Conservation (phyloP, 23 tunicate species). For the Trididemnum clinides region DNA sequence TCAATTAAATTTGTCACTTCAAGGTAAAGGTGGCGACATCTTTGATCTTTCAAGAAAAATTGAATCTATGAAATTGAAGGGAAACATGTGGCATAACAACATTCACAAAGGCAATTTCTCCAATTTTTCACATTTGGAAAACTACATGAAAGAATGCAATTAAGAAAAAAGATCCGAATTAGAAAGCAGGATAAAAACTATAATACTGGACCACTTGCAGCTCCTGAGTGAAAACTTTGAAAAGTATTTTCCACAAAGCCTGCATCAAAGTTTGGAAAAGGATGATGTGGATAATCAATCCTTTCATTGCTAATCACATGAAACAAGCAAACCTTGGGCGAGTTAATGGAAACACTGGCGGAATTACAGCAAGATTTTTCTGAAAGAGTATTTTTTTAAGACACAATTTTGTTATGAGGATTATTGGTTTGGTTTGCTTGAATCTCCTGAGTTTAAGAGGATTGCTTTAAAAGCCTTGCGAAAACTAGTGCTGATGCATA, state of each 20-base stretch:
- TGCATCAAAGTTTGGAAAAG: conserved; percentile 45
- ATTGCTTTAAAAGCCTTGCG: conserved; percentile 49
- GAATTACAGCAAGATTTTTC: conserved; percentile 40
- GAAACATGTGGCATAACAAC: neutral
- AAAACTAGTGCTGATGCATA: conserved; percentile 41
- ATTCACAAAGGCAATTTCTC: conserved; percentile 19
- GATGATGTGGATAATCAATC: conserved; percentile 44
- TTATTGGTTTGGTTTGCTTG: conserved; percentile 38
- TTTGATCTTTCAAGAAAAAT: conserved; percentile 32
- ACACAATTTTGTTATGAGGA: conserved; percentile 32
- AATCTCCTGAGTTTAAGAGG: conserved; percentile 39
- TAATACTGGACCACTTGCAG: conserved; percentile 36
- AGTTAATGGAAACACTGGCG: conserved; percentile 38
- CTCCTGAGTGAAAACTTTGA: conserved; percentile 25
- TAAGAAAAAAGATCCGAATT: conserved; percentile 22
- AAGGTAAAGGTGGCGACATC: conserved; percentile 53
- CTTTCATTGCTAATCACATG: conserved; percentile 45
- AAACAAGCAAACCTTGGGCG: conserved; percentile 38
- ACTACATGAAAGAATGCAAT: conserved; percentile 36
- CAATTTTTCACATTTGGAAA: conserved; percentile 26
- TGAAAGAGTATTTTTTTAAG: conserved; percentile 17
- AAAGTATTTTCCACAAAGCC: conserved; percentile 32
- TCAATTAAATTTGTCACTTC: conserved; percentile 47
- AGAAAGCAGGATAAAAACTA: conserved; percentile 27
- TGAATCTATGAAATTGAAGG: neutral